Base-by-base conservation (phyloP, 2,797 vertebrate genomes). In the Rhadinocentrus ornatus region DNA sequence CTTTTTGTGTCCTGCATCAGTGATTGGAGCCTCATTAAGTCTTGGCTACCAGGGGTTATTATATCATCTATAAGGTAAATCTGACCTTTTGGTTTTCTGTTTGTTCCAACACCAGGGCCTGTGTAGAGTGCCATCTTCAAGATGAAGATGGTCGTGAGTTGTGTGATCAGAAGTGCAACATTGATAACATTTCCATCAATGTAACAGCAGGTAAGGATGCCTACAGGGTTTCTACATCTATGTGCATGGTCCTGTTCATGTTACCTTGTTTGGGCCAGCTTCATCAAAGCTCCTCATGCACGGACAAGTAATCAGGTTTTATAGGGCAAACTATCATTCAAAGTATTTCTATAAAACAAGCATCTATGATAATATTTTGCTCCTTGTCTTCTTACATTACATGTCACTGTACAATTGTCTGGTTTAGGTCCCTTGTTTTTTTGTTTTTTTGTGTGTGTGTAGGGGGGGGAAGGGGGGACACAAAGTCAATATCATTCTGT, bases 91-190 rank as follows among this genome's bases (percentile, higher is more conserved):
- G 0, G 75, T 64, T 54, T 56, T 52, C 39, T 72, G 18, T 88
- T 39, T 13, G 64, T 85, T 73, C 73, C 68, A 61, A 73, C 82
- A 62, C 29, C 92, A 99, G 98, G 94, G 91, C 87, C 91, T 99
- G 98, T 85, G 94, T 97, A 54, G 97, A 98, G 91, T 99, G 97
- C 90, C 92, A 98, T 85, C 92, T 99, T 75, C 94, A 95, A 87
- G 92, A 91, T 0, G 73, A 94, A 20, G 92, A 91, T 24, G 89
- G 92, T 52, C 71, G 0, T 2, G 94, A 92, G 87, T 85, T 91
- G 57, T 99, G 98, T 82, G 81, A 83, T 69, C 91, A 95, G 66
- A 96, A 90, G 88, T 99, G 98, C 93, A 95, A 92, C 77, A 34
- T 88, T 67, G 86, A 93, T 16, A 96, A 96, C 83, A 92, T 93